Percentiles rank a stretch among this genome's conserved stretches.
phyloP scores from a whole-genome alignment of 37 sponge, comb jelly and placozoan species.

The Cladorhizidae sp. region DNA sequence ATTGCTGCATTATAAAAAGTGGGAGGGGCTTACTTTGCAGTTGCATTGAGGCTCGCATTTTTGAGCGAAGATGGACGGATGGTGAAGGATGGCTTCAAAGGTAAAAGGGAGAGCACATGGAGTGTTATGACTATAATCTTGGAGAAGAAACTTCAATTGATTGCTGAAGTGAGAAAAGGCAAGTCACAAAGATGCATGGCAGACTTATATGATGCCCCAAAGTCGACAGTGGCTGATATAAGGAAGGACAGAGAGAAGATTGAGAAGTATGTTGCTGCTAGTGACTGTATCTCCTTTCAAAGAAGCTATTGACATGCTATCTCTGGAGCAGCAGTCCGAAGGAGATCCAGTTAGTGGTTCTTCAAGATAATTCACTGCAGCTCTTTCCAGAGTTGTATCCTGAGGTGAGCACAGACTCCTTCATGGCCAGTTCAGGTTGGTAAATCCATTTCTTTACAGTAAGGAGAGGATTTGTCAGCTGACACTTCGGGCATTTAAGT shows the following conservation, averaged over 20 bases:
- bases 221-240: constrained; percentile 1
- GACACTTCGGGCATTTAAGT: constrained; percentile 1
- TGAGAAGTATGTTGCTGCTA: constrained; percentile 1
- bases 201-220: background rate
- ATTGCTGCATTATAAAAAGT: too few relatives aligned
- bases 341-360: background rate
- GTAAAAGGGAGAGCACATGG: background rate
- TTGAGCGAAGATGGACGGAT: too few relatives aligned
- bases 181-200: background rate
- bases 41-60: too few relatives aligned
- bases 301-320: background rate
- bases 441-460: background rate
- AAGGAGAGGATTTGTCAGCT: background rate
- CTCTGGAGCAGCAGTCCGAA: background rate
- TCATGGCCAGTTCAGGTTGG: background rate
- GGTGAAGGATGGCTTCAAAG: background rate
- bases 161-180: background rate
- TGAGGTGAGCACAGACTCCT: background rate
- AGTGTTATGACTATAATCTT: background rate
- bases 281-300: background rate
- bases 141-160: background rate
- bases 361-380: background rate
- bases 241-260: background rate
- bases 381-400: too few relatives aligned
- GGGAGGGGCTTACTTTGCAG: too few relatives aligned